phyloP scores from a whole-genome alignment of 1,140 invertebrate species.

The Solenopsis fugax region DNA sequence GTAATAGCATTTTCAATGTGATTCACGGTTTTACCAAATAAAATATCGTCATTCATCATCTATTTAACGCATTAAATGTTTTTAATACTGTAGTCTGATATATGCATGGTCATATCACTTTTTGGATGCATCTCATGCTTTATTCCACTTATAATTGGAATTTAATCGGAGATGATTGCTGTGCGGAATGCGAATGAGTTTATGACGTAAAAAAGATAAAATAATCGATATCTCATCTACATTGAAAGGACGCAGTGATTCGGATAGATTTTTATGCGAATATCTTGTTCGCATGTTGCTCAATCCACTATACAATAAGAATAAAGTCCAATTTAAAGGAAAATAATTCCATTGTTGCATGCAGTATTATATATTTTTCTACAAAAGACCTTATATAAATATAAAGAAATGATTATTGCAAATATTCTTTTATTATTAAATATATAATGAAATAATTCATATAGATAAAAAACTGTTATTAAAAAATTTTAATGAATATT shows the following conservation, averaged over 20 bases:
- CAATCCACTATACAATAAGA: neutral
- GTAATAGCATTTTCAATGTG: neutral
- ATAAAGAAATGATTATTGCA: neutral
- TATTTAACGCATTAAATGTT: neutral
- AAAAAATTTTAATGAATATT: neutral
- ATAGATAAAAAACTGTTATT: neutral
- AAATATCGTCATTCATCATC: neutral
- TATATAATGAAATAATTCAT: neutral
- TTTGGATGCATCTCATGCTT: neutral
- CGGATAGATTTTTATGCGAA: neutral
- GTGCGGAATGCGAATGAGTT: neutral
- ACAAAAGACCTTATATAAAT: neutral
- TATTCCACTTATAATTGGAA: slow-evolving; percentile 38
- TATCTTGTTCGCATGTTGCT: neutral
- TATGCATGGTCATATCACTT: slow-evolving; percentile 25
- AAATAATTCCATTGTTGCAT: slow-evolving; percentile 40
- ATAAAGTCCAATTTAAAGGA: neutral
- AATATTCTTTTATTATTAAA: neutral
- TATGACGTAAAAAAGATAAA: slow-evolving; percentile 15
- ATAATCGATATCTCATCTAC: slow-evolving; percentile 28
- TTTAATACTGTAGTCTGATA: neutral
- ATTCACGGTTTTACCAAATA: neutral
- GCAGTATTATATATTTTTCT: slow-evolving; percentile 3
- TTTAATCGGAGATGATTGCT: neutral
- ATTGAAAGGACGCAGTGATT: slow-evolving; percentile 28